Percentiles rank a stretch among this genome's conserved stretches.
Conservation (phyloP, 2,113 vertebrate genomes). For the Romanogobio albipinnatus region DNA sequence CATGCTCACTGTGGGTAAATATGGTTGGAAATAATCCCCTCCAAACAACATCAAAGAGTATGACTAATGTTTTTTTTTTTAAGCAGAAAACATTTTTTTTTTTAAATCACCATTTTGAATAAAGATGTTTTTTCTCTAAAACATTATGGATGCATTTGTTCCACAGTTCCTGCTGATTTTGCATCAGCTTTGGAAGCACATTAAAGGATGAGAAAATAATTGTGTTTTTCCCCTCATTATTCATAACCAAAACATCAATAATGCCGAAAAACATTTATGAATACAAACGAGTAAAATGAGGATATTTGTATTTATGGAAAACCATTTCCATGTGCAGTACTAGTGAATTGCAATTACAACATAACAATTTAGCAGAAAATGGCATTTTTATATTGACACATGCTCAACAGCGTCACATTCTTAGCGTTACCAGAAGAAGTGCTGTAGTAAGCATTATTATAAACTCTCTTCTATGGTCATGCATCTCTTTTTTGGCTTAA, state of each 20-base stretch:
- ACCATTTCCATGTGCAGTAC: not conserved
- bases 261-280: not conserved
- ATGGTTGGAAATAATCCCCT: slow-evolving; percentile 14
- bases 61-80: not conserved
- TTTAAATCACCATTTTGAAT: not conserved
- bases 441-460: not conserved
- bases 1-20: not conserved
- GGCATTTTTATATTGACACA: not conserved
- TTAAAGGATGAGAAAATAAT: slow-evolving; percentile 4
- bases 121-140: not conserved
- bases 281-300: not conserved
- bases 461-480: not conserved
- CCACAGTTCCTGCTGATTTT: not conserved
- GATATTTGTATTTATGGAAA: not conserved
- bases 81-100: not conserved
- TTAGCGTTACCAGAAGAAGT: not conserved
- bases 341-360: not conserved
- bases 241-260: slow-evolving; percentile 22
- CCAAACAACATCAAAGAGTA: slow-evolving; percentile 12
- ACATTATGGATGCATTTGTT: not conserved
- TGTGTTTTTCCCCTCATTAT: slow-evolving; percentile 8
- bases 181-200: slow-evolving; percentile 4
- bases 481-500: not conserved
- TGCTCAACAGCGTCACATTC: not conserved
- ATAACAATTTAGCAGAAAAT: not conserved